phyloP scores from a whole-genome alignment of 2,888 invertebrate genomes.

The Amblyjoppa proteus region DNA sequence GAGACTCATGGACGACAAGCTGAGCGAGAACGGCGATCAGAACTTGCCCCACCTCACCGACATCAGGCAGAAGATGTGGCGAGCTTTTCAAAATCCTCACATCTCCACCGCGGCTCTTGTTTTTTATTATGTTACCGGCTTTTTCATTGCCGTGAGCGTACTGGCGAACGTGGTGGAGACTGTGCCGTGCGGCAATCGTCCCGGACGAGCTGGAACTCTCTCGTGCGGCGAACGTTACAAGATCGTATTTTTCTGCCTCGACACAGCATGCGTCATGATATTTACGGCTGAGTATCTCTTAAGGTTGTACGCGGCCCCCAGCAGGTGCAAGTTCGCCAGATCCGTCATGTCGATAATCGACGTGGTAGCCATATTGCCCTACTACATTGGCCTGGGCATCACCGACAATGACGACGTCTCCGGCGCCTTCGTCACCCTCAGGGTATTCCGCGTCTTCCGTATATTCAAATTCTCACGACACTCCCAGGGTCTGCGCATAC shows the following conservation, averaged over 20 bases:
- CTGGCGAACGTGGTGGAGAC: conserved; percentile 99
- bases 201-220: conserved; percentile 94
- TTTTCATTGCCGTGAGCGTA: conserved; percentile 99
- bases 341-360: conserved; percentile 99
- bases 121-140: conserved; percentile 99
- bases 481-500: conserved; percentile 98
- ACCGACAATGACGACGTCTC: conserved; percentile 99
- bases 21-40: conserved; percentile 96
- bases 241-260: conserved; percentile 99
- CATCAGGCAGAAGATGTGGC: conserved; percentile 98
- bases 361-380: conserved; percentile 99
- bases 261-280: conserved; percentile 99
- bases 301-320: conserved; percentile 98
- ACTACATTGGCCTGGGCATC: conserved; percentile 99
- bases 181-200: conserved; percentile 95
- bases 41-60: conserved; percentile 95
- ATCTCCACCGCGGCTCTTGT: conserved; percentile 99
- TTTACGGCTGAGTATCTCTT: conserved; percentile 99
- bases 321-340: conserved; percentile 98
- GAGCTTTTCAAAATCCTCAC: conserved; percentile 99
- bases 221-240: conserved; percentile 99
- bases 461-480: conserved; percentile 99
- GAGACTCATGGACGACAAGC: conserved; percentile 98
- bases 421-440: conserved; percentile 98
- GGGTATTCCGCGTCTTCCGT: conserved; percentile 99